Conservation (phyloP, 2,113 vertebrate genomes). For the Boleophthalmus pectinirostris region DNA sequence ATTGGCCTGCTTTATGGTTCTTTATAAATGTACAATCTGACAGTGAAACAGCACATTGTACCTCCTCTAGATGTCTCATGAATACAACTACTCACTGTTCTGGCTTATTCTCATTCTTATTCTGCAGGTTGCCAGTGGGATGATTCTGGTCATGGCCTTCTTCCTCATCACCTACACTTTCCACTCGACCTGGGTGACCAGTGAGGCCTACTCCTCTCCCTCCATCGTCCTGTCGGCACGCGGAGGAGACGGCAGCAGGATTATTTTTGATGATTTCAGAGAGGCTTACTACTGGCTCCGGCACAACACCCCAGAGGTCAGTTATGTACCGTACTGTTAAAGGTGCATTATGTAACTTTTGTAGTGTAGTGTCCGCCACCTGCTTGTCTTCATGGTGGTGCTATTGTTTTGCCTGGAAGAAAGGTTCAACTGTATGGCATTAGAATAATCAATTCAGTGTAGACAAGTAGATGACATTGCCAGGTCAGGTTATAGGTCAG, state of each 20-base stretch:
- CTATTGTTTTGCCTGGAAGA: too few relatives aligned
- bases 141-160: conserved; percentile 98
- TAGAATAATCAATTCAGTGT: too few relatives aligned
- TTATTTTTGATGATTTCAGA: conserved; percentile 98
- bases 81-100: neutral
- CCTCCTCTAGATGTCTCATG: too few relatives aligned
- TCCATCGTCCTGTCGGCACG: conserved; percentile 96
- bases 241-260: conserved; percentile 92
- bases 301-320: conserved; percentile 97
- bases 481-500: too few relatives aligned
- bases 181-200: conserved; percentile 99
- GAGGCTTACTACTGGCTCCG: conserved; percentile 99
- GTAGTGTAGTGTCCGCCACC: too few relatives aligned
- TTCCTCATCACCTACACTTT: conserved; percentile 99
- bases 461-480: too few relatives aligned
- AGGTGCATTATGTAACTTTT: neutral
- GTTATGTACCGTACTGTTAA: neutral
- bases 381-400: too few relatives aligned
- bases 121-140: conserved; percentile 96
- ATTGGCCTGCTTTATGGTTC: too few relatives aligned
- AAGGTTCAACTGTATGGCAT: too few relatives aligned
- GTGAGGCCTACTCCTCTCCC: conserved; percentile 96
- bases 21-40: too few relatives aligned
- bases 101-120: neutral
- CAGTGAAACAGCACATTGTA: too few relatives aligned